Evolutionary conservation across 92 coral and sea anemone genomes (phyloP).

Genomic region (Palythoa grandis): DNA sequence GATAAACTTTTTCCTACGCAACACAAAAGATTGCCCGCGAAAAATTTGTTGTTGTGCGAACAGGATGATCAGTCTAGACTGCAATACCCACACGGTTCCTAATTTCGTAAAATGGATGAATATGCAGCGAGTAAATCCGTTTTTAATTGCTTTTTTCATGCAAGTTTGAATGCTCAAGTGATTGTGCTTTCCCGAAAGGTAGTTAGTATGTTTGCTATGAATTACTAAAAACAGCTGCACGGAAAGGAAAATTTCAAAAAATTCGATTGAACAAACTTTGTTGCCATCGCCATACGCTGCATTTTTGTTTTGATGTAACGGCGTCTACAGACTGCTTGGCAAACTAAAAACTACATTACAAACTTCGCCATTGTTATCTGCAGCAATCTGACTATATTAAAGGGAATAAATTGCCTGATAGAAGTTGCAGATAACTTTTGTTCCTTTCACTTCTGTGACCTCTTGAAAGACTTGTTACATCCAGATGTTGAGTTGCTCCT

Average conservation of each 20-base stretch:
- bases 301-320: background rate
- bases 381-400: background rate
- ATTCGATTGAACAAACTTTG: background rate
- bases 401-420: slow-evolving; percentile 30
- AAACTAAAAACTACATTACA: background rate
- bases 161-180: slow-evolving; percentile 27
- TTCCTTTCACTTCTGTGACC: slow-evolving; percentile 19
- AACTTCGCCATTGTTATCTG: background rate
- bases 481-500: background rate
- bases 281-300: background rate
- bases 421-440: slow-evolving; percentile 30
- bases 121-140: slow-evolving; percentile 20
- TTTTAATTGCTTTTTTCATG: slow-evolving; percentile 31
- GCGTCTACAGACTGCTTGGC: background rate
- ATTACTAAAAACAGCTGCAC: slow-evolving; percentile 11
- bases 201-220: background rate
- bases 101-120: background rate
- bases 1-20: slow-evolving; percentile 10
- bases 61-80: background rate
- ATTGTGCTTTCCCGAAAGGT: slow-evolving; percentile 11
- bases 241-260: background rate
- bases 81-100: background rate
- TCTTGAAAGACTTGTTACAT: slow-evolving; percentile 12
- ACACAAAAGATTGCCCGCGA: slow-evolving; percentile 12
- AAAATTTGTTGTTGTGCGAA: background rate